Evolutionary conservation across 2,888 invertebrate species (phyloP), one percentile per base, ranked within the genome.

Genomic region (Biston stratarius): DNA sequence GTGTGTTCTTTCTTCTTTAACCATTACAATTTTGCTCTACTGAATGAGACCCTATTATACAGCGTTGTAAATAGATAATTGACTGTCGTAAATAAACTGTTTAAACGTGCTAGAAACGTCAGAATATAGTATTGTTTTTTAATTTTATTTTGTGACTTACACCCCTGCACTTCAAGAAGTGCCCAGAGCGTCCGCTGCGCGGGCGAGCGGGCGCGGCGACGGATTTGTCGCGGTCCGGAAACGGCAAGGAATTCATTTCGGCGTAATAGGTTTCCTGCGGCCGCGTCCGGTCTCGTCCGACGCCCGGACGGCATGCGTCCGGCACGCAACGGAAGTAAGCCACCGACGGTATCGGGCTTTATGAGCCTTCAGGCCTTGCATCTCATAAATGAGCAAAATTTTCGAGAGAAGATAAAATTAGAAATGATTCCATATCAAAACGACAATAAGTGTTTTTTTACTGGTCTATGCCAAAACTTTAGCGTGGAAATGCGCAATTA

Each of bases 251-350:
- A 93, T 93, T 93, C 92, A 93, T 94, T 94, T 92, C 91, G 91
- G 91, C 92, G 92, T 92, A 93, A 92, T 94, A 93, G 89, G 92
- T 91, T 92, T 93, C 93, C 93, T 89, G 93, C 85, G 84, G 85
- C 80, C 80, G 83, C 87, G 87, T 90, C 90, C 91, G 91, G 89
- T 78, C 81, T 82, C 85, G 87, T 89, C 88, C 88, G 88, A 81
- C 79, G 77, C 79, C 66, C 86, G 87, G 85, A 70, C 77, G 75
- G 72, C 77, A 72, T 75, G 77, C 83, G 86, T 83, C 85, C 88
- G 86, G 84, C 86, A 84, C 87, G 89, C 91, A 90, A 85, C 89
- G 90, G 90, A 88, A 89, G 74, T 71, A 38, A 45, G 57, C 64
- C 44, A 48, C 51, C 36, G 51, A 60, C 64, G 53, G 64, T 67